phyloP scores from a whole-genome alignment of 2,888 invertebrate species.

The Chaetoderma sp. region DNA sequence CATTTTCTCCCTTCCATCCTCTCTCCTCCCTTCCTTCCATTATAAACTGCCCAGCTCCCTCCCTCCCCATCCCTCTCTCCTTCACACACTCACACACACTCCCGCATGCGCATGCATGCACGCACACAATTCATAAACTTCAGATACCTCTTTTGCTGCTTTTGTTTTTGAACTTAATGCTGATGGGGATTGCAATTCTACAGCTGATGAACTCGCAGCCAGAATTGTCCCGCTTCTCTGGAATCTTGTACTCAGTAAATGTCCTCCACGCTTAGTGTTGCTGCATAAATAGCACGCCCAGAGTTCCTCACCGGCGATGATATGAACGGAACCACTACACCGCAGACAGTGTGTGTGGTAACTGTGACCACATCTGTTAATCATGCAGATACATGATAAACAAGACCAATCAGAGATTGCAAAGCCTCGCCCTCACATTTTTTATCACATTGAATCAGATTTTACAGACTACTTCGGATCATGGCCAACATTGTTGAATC shows the following conservation, averaged over 20 bases:
- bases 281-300: slow-evolving; percentile 64
- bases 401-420: too few species aligned
- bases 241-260: slow-evolving; percentile 54
- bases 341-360: slow-evolving; percentile 64
- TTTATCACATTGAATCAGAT: too few species aligned
- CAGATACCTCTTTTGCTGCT: slow-evolving; percentile 22
- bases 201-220: not conserved
- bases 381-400: not conserved
- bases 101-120: too few species aligned
- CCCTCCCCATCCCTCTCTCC: too few species aligned
- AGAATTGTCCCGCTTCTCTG: slow-evolving; percentile 50
- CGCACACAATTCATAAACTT: too few species aligned
- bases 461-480: too few species aligned
- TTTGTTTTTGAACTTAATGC: not conserved
- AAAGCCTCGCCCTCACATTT: too few species aligned
- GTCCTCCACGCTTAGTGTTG: slow-evolving; percentile 49
- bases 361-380: slow-evolving; percentile 64
- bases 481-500: too few species aligned
- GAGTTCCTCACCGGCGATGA: slow-evolving; percentile 58
- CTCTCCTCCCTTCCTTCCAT: too few species aligned
- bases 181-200: not conserved
- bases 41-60: too few species aligned
- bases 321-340: slow-evolving; percentile 53
- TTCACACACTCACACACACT: too few species aligned
- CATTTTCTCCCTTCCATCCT: too few species aligned